phyloP scores from a whole-genome alignment of 2,797 vertebrate genomes.

The Sebastes cheni region DNA sequence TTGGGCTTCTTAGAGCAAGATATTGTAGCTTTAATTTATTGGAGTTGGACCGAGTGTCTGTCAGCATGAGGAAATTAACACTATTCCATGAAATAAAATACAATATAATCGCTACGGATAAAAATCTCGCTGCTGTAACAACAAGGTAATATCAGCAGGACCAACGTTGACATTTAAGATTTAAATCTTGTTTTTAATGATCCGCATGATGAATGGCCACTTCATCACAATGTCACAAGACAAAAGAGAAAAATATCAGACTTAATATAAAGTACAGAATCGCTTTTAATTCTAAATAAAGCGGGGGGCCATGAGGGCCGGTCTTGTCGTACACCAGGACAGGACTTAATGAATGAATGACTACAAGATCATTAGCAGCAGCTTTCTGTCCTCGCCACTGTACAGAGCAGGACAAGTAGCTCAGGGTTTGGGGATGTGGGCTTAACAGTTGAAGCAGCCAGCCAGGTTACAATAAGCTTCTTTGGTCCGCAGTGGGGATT shows the following conservation, averaged over 20 bases:
- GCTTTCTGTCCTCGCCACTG: conserved; percentile 47
- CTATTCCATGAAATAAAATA: conserved; percentile 46
- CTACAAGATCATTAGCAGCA: conserved; percentile 62
- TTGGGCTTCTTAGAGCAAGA: conserved; percentile 4
- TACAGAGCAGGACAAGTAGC: conserved; percentile 43
- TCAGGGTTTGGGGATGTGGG: conserved; percentile 68
- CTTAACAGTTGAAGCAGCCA: conserved; percentile 68
- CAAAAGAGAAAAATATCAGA: conserved; percentile 22
- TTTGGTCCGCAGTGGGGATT: conserved; percentile 69
- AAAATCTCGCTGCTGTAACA: background rate
- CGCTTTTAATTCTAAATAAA: conserved; percentile 50
- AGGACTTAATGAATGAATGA: conserved; percentile 49
- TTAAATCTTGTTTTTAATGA: conserved; percentile 54
- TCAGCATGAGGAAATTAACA: conserved; percentile 48
- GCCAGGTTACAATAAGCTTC: conserved; percentile 77
- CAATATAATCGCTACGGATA: conserved; percentile 24
- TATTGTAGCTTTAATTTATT: conserved; percentile 24
- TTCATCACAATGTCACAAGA: conserved; percentile 39
- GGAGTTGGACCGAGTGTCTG: conserved; percentile 14
- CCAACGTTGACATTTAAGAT: conserved; percentile 58
- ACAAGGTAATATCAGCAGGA: conserved; percentile 26
- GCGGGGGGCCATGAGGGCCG: background rate
- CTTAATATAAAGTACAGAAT: conserved; percentile 52
- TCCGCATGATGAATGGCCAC: conserved; percentile 53
- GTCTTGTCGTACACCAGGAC: conserved; percentile 20